Evolutionary conservation across 92 coral and sea anemone species (phyloP), one percentile per base, ranked within the genome.

Genomic region (Montipora capitata): DNA sequence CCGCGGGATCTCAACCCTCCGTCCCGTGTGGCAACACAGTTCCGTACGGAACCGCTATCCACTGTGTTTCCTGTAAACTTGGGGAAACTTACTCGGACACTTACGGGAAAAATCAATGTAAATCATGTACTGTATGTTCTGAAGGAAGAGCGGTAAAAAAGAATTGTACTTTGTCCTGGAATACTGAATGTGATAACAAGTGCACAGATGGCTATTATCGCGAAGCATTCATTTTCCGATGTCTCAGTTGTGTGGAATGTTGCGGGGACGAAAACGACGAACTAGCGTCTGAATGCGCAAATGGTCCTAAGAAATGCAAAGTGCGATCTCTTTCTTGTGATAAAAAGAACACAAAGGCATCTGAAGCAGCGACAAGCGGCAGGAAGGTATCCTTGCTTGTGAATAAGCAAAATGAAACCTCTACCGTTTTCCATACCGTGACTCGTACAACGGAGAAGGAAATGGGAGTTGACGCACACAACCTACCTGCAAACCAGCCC

Each of bases 1-100:
- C 74, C 43, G 79, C 78, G 57, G 92, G 92, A n/a, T 44, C 74
- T 35, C 72, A 87, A 68, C 86, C 76, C 51, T 68, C 94, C 4
- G 83, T 92, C 4, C 87, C 94, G 15, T 92, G 94, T 17, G 78
- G 84, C 15, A 87, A 77, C 14, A 75, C 77, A 57, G 94, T 80
- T 4, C n/a, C 57, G 1, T 68, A 69, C 56, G 86, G 86, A 3
- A 79, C 92, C 7, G 43, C 75, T 0, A 69, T 87, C 38, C 66
- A 70, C 13, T 92, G 94, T 44, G 35, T 79, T 2, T 7, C 74
- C 10, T 92, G 94, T 40, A 66, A 86, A 16, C 77, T 40, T 40
- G 92, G 94, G 4, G 77, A 87, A 67, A 70, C 87, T 0, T 92
- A 62, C 67, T 91, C 94, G 12, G 35, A 67, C 42, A 38, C 42